These are phyloP conservation scores for Meriones psammophilus DNA, from an alignment of 2,797 vertebrate species.

Conservation along the genomic window DNA sequence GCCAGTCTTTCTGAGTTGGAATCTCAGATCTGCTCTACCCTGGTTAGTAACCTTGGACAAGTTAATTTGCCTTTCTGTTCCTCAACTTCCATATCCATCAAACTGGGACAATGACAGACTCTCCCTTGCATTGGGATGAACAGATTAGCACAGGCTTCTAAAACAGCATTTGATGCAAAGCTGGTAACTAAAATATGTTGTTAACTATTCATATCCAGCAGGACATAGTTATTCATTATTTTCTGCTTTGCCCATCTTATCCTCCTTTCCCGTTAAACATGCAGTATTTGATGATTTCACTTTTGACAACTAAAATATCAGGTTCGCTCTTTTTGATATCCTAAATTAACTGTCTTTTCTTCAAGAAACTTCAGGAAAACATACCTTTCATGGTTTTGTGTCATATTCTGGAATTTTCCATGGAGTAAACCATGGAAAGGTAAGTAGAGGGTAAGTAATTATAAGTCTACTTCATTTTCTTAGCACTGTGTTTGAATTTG, in stretches of 20 bases:
- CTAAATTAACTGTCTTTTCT: slow-evolving; percentile 51
- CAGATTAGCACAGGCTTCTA: not conserved
- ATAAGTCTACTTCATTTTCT: not conserved
- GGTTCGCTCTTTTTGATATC: not conserved
- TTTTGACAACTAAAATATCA: slow-evolving; percentile 24
- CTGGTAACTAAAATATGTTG: slow-evolving; percentile 37
- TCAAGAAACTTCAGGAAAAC: slow-evolving; percentile 41
- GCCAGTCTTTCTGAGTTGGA: slow-evolving; percentile 31
- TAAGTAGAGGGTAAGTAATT: not conserved
- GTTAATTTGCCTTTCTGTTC: not conserved
- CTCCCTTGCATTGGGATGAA: not conserved
- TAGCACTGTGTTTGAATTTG: not conserved
- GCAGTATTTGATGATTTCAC: not conserved
- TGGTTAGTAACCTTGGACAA: not conserved
- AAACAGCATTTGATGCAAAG: not conserved
- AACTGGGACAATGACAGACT: not conserved
- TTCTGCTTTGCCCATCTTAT: slow-evolving; percentile 12
- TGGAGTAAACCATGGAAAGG: not conserved
- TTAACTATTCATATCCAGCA: slow-evolving; percentile 29
- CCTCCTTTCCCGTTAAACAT: slow-evolving; percentile 6
- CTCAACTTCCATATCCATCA: slow-evolving; percentile 18
- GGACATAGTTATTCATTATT: slow-evolving; percentile 14
- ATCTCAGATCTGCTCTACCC: not conserved
- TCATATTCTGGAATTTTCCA: slow-evolving; percentile 40
- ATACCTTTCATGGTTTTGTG: not conserved